These are phyloP conservation scores for Onychomys leucogaster DNA, from an alignment of 2,797 vertebrate genomes.

Conservation along the genomic window DNA sequence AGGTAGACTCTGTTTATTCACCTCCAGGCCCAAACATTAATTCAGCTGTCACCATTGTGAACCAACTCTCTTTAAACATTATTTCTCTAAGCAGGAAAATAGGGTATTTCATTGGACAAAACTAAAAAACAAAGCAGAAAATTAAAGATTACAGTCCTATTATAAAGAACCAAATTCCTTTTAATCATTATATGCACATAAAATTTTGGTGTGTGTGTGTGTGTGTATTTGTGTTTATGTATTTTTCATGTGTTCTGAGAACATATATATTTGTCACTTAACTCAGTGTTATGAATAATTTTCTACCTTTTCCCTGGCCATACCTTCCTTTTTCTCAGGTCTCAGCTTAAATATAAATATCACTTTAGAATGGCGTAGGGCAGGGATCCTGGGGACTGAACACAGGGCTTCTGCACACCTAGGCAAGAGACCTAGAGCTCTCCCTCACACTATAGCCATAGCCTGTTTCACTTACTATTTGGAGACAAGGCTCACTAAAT, in stretches of 20 bases:
- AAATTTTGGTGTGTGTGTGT: not conserved
- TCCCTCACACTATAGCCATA: not conserved
- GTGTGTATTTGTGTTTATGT: not conserved
- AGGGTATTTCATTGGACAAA: conserved; percentile 37
- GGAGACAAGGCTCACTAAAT: not conserved
- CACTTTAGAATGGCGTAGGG: not conserved
- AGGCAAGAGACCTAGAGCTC: too few species aligned
- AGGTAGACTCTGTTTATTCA: conserved; percentile 17
- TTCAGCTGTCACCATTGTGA: not conserved
- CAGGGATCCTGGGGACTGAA: not conserved
- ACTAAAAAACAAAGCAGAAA: conserved; percentile 45
- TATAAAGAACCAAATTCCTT: conserved; percentile 35
- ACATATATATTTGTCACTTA: not conserved
- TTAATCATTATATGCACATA: not conserved
- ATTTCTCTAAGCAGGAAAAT: conserved; percentile 56
- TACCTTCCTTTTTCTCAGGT: conserved; percentile 19
- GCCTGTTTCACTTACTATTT: not conserved
- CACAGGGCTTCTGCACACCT: not conserved
- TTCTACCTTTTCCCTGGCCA: not conserved
- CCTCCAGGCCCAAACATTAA: conserved; percentile 49
- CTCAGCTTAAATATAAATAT: not conserved
- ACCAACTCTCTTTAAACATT: conserved; percentile 47
- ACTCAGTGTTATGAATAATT: conserved; percentile 13
- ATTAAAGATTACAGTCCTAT: not conserved
- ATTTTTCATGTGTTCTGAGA: conserved; percentile 1